Conservation (phyloP, 2,113 vertebrate genomes). For the Leuciscus idus region DNA sequence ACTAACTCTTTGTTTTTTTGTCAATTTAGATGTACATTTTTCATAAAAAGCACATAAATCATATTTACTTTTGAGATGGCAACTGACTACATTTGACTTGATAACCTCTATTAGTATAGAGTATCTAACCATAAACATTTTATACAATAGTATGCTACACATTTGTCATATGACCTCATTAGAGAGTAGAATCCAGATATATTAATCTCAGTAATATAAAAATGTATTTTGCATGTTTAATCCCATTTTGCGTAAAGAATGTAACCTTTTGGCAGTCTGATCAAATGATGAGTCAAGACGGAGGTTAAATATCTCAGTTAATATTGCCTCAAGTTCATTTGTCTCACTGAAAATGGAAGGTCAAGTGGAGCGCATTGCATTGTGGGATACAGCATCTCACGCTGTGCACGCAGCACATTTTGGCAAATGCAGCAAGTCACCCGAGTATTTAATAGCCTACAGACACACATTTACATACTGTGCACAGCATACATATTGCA, state of each 20-base stretch:
- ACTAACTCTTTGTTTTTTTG: no score
- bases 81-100: no score
- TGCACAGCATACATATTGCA: not conserved
- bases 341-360: slow-evolving; percentile 27
- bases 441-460: not conserved
- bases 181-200: not conserved
- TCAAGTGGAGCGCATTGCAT: slow-evolving; percentile 10
- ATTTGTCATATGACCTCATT: not conserved
- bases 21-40: no score
- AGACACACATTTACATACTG: slow-evolving; percentile 11
- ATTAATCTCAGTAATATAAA: not conserved
- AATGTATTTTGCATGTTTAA: not conserved
- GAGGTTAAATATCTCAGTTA: not conserved
- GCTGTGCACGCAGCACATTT: not conserved
- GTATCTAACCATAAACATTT: not conserved
- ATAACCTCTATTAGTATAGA: not conserved
- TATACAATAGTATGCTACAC: not conserved
- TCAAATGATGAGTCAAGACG: slow-evolving; percentile 1
- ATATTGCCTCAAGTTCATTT: slow-evolving; percentile 10
- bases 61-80: no score
- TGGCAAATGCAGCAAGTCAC: slow-evolving; percentile 22
- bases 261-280: not conserved
- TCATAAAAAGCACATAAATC: no score
- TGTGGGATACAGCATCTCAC: slow-evolving; percentile 25
- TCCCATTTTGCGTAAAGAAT: slow-evolving; percentile 15